Conservation (phyloP, 1,140 invertebrate species). For the Calliopsis andreniformis region DNA sequence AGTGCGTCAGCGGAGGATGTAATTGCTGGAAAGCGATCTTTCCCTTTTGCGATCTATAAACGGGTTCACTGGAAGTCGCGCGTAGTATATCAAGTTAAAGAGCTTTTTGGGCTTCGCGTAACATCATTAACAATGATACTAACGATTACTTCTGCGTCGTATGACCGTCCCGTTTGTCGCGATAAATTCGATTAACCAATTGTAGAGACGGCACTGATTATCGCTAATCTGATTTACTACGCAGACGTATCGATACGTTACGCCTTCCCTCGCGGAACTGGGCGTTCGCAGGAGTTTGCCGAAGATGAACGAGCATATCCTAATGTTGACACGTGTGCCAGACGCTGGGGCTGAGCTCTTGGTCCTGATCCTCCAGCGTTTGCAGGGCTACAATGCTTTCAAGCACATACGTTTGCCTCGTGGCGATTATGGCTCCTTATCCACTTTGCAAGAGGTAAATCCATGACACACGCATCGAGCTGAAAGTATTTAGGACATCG, state of each 20-base stretch:
- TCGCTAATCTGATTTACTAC: slow-evolving; percentile 18
- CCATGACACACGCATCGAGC: too few relatives aligned
- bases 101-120: too few relatives aligned
- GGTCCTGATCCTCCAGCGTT: slow-evolving; percentile 84
- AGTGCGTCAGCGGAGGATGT: slow-evolving; percentile 28
- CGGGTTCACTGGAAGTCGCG: not conserved
- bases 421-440: slow-evolving; percentile 76
- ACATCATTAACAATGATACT: not conserved
- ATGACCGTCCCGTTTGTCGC: not conserved
- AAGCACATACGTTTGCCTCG: slow-evolving; percentile 83
- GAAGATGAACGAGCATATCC: slow-evolving; percentile 80
- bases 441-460: slow-evolving; percentile 80
- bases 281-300: slow-evolving; percentile 74
- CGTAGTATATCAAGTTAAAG: not conserved
- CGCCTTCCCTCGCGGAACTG: slow-evolving; percentile 83
- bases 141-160: too few relatives aligned
- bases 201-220: not conserved
- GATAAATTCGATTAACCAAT: not conserved
- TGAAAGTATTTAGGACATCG: not conserved
- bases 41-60: not conserved
- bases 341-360: slow-evolving; percentile 85
- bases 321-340: slow-evolving; percentile 86
- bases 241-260: slow-evolving; percentile 75
- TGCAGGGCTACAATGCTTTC: slow-evolving; percentile 84
- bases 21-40: slow-evolving; percentile 47